Conservation (phyloP, 2,888 invertebrate species). For the Hypercompe scribonia region DNA sequence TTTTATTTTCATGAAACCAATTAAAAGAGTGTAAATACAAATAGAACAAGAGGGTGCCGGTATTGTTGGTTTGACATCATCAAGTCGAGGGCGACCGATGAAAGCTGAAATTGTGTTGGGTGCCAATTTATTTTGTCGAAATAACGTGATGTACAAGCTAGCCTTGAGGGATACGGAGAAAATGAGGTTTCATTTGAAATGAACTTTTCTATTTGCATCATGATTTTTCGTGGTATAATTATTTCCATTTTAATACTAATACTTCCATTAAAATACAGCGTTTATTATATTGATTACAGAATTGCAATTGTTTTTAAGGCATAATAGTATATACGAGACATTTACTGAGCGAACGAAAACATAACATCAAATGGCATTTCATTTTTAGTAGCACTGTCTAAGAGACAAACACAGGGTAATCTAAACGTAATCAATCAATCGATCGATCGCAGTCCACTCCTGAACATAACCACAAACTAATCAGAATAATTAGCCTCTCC, state of each 20-base stretch:
- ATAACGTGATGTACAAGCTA: constrained; percentile 14
- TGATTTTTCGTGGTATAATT: not conserved
- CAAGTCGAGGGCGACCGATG: constrained; percentile 17
- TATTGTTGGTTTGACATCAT: constrained; percentile 18
- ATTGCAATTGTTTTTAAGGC: not conserved
- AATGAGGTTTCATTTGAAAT: constrained; percentile 15
- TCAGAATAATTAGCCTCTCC: not conserved
- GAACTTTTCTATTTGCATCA: constrained; percentile 13
- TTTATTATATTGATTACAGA: not conserved
- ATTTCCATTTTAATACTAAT: not conserved
- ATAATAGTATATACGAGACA: not conserved
- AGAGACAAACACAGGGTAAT: not conserved
- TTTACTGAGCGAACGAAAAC: not conserved
- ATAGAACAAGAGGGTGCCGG: not conserved
- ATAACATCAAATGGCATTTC: not conserved
- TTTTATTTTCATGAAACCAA: constrained; percentile 15
- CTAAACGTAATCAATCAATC: too few species aligned
- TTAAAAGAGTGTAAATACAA: constrained; percentile 18
- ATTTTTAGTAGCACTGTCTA: not conserved
- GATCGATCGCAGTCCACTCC: not conserved
- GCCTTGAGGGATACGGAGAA: constrained; percentile 13
- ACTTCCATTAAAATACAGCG: not conserved
- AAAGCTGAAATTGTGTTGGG: constrained; percentile 22
- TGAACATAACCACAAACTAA: not conserved
- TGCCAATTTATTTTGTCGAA: constrained; percentile 20